Base-by-base conservation (phyloP, 2,113 vertebrate genomes). In the Corydoras maculifer region DNA sequence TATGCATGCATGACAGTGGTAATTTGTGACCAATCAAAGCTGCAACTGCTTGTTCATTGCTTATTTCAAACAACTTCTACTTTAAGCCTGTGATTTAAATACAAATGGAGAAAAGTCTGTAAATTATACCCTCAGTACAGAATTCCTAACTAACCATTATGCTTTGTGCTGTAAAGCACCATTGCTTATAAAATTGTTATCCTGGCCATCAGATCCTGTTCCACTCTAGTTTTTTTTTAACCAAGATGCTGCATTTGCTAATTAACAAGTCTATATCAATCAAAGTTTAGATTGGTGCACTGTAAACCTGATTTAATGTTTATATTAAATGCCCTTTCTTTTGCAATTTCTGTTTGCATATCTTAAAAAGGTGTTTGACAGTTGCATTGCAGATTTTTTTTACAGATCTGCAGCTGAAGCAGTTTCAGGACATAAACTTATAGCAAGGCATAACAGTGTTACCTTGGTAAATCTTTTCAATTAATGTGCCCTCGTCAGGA, bases 11-110 rank as follows among this genome's bases (percentile, higher is more conserved):
- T 77, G 84, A 74, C 77, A 8, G 72, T 84, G 83, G 84, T 87
- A 84, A 88, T 88, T 82, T 82, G 79, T 82, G 80, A 79, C 81
- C 75, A 14, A 31, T 13, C 73, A 77, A 75, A 74, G 49, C 32
- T 31, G 65, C 68, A 76, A 72, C 72, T 75, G 83, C 82, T 82
- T 63, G 57, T 80, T 84, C 72, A 76, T 78, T 80, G 79, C 83
- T 77, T 77, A 86, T 87, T 84, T 85, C 85, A 84, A 83, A 85
- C 82, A 86, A 89, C 87, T 87, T 88, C 80, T 83, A 80, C 81
- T 73, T 80, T 76, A 75, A 78, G 78, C 68, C 78, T 78, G 72
- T 74, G 75, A 83, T 86, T 85, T 84, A 81, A 86, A 82, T 84
- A 77, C 75, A 67, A 65, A 73, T 75, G 58, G 70, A 75, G 68